Base-by-base conservation (phyloP, 2,797 vertebrate genomes). In the Serranus cabrilla region DNA sequence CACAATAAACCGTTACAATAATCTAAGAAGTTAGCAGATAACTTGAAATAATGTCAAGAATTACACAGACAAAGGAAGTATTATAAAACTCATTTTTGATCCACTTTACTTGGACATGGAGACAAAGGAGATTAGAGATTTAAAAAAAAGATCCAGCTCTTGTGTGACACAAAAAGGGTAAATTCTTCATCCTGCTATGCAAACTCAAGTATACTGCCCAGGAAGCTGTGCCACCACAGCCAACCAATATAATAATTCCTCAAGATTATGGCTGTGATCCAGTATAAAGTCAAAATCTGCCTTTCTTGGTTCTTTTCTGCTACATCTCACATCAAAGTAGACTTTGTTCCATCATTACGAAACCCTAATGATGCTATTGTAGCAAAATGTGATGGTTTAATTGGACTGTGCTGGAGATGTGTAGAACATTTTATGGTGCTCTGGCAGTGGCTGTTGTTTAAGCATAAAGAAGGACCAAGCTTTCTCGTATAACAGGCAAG, bases 271-370 rank as follows among this genome's bases (percentile, higher is more conserved):
- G 2, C 17, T 46, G 34, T 58, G 31, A 57, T 39, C 45, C 12
- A 16, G 10, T 27, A 45, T 10, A 81, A 76, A 62, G 31, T 5
- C 25, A 3, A 12, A 21, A 21, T 31, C 11, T 60, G 18, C 50
- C 11, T 67, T 55, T 49, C 27, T 20, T 45, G 6, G 39, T 34
- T 50, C 71, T 47, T 31, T 27, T 55, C 46, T 71, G 58, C 43
- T 68, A 59, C 42, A 63, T 60, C 37, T 67, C 69, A 82, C 65
- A 77, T 74, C 39, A 82, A 77, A 77, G 66, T 49, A 13, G 27
- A 45, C 65, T 60, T 71, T 74, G 51, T 73, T 77, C 40, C 67
- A 70, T 66, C 58, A 70, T 71, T 55, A 69, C 57, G 43, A 76
- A 67, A 74, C 31, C 39, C 12, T 13, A 43, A 64, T 74, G 18